Percentiles rank a stretch among this genome's conserved stretches.
Conservation (phyloP, 2,113 vertebrate genomes). For the Galeopterus variegatus region DNA sequence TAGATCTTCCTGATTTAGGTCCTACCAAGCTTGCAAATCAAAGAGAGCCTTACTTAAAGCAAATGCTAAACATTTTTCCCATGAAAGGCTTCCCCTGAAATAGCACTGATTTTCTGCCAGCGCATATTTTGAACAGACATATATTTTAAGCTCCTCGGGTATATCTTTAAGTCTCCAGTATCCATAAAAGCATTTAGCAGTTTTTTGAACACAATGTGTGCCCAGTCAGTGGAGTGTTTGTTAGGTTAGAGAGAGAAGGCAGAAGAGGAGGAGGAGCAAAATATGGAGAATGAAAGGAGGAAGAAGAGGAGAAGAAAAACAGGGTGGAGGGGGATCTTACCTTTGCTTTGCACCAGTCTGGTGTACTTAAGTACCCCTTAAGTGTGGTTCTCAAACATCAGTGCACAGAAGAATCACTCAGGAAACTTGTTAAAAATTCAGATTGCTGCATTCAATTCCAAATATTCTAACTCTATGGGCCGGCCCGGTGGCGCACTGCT, state of each 20-base stretch:
- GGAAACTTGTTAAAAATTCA: not conserved
- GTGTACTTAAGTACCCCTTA: not conserved
- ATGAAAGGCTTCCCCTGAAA: constrained; percentile 39
- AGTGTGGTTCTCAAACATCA: not conserved
- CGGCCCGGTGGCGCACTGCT: no score
- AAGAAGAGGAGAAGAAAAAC: not conserved
- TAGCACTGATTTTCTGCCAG: constrained; percentile 51
- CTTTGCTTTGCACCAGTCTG: not conserved
- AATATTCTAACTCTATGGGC: not conserved
- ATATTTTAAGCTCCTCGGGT: constrained; percentile 16
- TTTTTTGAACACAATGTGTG: not conserved
- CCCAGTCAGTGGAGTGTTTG: not conserved
- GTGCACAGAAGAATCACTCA: not conserved
- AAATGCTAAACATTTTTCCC: constrained; percentile 36
- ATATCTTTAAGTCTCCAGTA: not conserved
- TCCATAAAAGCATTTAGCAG: not conserved
- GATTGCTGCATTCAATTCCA: not conserved
- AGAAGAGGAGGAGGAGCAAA: not conserved
- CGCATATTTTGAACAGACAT: constrained; percentile 18
- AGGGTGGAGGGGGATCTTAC: not conserved
- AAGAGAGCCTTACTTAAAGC: constrained; percentile 25
- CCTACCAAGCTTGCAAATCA: constrained; percentile 42
- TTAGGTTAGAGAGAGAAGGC: not conserved
- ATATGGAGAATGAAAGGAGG: not conserved
- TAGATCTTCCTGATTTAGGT: not conserved